Percentiles rank a stretch among this genome's conserved stretches.
Evolutionary conservation across 2,113 vertebrate genomes (phyloP).

Genomic region (Erinaceus europaeus): DNA sequence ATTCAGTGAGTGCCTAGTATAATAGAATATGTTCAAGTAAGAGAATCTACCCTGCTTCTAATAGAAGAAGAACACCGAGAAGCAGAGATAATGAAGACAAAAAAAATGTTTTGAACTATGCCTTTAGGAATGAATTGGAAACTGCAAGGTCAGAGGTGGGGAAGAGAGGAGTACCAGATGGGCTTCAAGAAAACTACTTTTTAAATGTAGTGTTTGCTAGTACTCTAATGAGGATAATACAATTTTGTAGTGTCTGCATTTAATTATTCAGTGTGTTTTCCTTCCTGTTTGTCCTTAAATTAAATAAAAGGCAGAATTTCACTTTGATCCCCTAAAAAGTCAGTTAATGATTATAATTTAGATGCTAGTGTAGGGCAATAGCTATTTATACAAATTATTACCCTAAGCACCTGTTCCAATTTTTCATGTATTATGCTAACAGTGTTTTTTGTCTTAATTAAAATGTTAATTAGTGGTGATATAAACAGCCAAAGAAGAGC

Average conservation of each 20-base stretch:
- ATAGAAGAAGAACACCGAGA: background rate
- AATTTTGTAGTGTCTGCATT: constrained; percentile 38
- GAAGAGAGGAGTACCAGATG: accelerated
- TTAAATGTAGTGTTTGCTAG: background rate
- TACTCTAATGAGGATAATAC: background rate
- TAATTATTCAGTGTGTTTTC: constrained; percentile 36
- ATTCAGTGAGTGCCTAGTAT: background rate
- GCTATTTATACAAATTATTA: constrained; percentile 78
- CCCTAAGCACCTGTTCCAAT: constrained; percentile 71
- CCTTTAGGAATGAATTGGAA: background rate
- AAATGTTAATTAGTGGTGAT: constrained; percentile 76
- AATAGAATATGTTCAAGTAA: background rate
- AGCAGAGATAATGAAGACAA: background rate
- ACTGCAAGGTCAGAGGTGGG: background rate
- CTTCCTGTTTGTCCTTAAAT: constrained; percentile 47
- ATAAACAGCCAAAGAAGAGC: constrained; percentile 70
- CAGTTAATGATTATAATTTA: constrained; percentile 75
- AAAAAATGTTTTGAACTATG: background rate
- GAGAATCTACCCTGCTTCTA: background rate
- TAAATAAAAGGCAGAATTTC: constrained; percentile 66
- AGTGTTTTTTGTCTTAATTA: constrained; percentile 76
- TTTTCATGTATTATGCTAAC: constrained; percentile 73
- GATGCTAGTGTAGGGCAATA: constrained; percentile 68
- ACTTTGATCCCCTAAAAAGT: constrained; percentile 67
- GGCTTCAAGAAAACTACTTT: background rate